These are phyloP conservation scores for Simalia tracyae DNA, from an alignment of 2,797 vertebrate species.

Conservation along the genomic window DNA sequence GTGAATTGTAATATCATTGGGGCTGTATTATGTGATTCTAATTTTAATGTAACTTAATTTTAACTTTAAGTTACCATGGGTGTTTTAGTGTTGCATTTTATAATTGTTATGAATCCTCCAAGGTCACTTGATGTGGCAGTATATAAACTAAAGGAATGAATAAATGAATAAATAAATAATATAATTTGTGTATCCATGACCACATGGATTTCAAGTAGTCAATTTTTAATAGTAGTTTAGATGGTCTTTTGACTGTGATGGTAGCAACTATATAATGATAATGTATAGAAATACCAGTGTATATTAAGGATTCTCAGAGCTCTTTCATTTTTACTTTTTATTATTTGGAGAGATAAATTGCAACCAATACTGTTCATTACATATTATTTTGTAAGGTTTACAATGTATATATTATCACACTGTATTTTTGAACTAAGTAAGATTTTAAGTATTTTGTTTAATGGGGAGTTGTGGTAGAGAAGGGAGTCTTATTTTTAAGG, in stretches of 20 bases:
- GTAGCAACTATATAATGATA: not conserved
- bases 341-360: not conserved
- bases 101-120: not conserved
- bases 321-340: not conserved
- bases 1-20: not conserved
- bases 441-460: not conserved
- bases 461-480: not conserved
- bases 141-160: not conserved
- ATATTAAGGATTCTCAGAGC: not conserved
- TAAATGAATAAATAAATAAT: not conserved
- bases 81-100: not conserved
- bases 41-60: not conserved
- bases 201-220: not conserved
- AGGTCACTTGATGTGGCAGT: not conserved
- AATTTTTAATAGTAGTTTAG: not conserved
- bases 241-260: not conserved
- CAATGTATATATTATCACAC: not conserved
- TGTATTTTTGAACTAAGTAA: slow-evolving; percentile 1
- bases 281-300: not conserved
- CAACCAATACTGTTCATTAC: not conserved
- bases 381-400: not conserved
- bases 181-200: not conserved
- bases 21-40: not conserved
- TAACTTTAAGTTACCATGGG: not conserved
- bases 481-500: slow-evolving; percentile 20